A percentile compares a stretch with the other conserved stretches of the same genome.
Evolutionary conservation across 2,113 vertebrate genomes (phyloP).

Genomic region (Amphiprion ocellaris): DNA sequence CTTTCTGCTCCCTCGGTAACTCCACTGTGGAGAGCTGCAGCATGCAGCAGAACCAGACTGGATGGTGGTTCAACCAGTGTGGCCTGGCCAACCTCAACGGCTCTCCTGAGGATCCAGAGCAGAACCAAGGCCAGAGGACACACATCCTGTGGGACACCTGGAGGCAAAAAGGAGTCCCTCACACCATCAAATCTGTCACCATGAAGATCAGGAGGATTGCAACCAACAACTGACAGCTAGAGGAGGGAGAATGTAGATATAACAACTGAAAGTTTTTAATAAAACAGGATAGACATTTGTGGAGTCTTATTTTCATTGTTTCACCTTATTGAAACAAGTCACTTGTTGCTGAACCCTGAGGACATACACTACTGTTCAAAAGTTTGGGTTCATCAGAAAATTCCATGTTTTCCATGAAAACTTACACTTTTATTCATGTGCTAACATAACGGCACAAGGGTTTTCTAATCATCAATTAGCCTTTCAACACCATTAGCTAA

Average conservation of each 20-base stretch:
- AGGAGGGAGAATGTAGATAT: neutral
- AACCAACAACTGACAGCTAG: constrained; percentile 69
- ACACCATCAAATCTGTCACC: constrained; percentile 91
- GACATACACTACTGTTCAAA: too few relatives aligned
- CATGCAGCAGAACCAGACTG: constrained; percentile 84
- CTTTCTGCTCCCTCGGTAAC: constrained; percentile 83
- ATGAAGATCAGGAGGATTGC: constrained; percentile 92
- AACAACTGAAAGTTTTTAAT: constrained; percentile 22
- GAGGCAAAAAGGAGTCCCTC: constrained; percentile 82
- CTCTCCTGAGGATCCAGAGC: constrained; percentile 82
- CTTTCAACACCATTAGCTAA: too few relatives aligned
- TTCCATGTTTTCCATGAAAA: too few relatives aligned
- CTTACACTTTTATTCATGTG: too few relatives aligned
- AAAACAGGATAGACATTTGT: constrained; percentile 28
- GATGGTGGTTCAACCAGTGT: constrained; percentile 94
- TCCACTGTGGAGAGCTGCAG: constrained; percentile 90
- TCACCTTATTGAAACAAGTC: neutral
- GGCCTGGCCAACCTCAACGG: constrained; percentile 93
- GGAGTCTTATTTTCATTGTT: constrained; percentile 18
- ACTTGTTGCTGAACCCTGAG: neutral
- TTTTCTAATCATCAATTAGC: too few relatives aligned
- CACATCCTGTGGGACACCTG: constrained; percentile 92
- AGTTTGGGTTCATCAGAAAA: too few relatives aligned
- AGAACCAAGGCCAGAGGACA: constrained; percentile 62
- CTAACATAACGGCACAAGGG: too few relatives aligned